Evolutionary conservation across 2,888 invertebrate genomes (phyloP), one percentile per base, ranked within the genome.

Genomic region (Oscheius sp.): DNA sequence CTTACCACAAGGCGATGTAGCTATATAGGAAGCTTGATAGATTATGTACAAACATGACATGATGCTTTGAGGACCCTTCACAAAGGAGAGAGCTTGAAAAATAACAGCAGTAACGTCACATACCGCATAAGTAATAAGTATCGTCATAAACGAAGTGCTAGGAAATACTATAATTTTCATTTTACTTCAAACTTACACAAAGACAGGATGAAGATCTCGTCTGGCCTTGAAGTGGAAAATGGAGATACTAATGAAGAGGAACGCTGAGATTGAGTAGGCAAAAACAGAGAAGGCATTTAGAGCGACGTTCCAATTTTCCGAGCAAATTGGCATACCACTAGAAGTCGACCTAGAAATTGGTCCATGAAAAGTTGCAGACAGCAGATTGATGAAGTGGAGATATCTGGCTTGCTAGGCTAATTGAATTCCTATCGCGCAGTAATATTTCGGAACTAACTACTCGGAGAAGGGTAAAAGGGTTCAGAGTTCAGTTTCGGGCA

Each of bases 1-100:
- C 73, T 65, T 32, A 78, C 79, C 79, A 47, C 75, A 76, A 32
- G 79, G 79, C n/a, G 76, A 77, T 47, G 77, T 77, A 50, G 76
- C 76, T 62, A 78, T 63, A 50, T 79, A 79, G n/a, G 73, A 74
- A 55, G 63, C 76, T 48, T 68, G 21, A 50, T 79, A 79, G 1
- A 73, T 21, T 2, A 51, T 57, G 48, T 57, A 53, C 13, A 55
- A 55, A 35, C 53, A 55, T 2, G n/a, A 32, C 7, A 60, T n/a
- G 35, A 13, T 53, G n/a, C 9, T 10, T 33, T 21, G 33, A 4
- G 37, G 29, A 47, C 7, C 13, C 2, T 53, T 55, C 4, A 32
- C 29, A 50, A 65, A 65, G 4, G 65, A 29, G 13, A 68, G 32
- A 2, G 53, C 2, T 53, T 68, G 68, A 47, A 57, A 48, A 2